Evolutionary conservation across 2,797 vertebrate genomes (phyloP).

Genomic region (Anguilla marmorata): DNA sequence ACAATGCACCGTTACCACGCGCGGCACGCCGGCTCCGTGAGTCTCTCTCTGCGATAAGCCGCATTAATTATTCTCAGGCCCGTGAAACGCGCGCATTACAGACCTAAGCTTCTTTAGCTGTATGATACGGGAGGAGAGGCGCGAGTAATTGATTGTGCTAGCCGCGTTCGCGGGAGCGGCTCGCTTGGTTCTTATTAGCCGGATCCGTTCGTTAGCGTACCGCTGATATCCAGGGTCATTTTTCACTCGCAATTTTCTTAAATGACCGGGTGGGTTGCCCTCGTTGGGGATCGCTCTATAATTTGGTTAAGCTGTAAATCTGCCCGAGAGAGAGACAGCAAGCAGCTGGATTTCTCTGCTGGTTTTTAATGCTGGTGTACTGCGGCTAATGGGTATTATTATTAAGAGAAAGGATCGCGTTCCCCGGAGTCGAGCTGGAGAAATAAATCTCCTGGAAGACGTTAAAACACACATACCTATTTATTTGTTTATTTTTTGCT

Average conservation of each 20-base stretch:
- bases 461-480: conserved; percentile 54
- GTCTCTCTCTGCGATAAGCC: not conserved
- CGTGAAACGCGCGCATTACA: not conserved
- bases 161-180: conserved; percentile 4
- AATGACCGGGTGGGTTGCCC: conserved; percentile 40
- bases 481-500: conserved; percentile 57
- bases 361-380: conserved; percentile 60
- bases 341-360: conserved; percentile 43
- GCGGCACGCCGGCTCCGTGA: not conserved
- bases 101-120: not conserved
- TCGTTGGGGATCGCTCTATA: conserved; percentile 42
- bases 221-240: conserved; percentile 37
- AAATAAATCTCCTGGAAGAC: conserved; percentile 64
- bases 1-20: not conserved
- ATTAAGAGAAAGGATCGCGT: conserved; percentile 52
- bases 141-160: conserved; percentile 1
- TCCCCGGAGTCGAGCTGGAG: conserved; percentile 59
- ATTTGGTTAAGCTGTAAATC: conserved; percentile 59
- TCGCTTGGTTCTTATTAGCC: conserved; percentile 17
- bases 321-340: conserved; percentile 47
- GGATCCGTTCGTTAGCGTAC: conserved; percentile 1
- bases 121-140: not conserved
- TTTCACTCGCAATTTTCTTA: conserved; percentile 42
- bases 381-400: conserved; percentile 63
- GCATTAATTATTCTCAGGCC: not conserved